Conservation (phyloP, 2,113 vertebrate genomes). For the Heterotilapia buettikoferi region DNA sequence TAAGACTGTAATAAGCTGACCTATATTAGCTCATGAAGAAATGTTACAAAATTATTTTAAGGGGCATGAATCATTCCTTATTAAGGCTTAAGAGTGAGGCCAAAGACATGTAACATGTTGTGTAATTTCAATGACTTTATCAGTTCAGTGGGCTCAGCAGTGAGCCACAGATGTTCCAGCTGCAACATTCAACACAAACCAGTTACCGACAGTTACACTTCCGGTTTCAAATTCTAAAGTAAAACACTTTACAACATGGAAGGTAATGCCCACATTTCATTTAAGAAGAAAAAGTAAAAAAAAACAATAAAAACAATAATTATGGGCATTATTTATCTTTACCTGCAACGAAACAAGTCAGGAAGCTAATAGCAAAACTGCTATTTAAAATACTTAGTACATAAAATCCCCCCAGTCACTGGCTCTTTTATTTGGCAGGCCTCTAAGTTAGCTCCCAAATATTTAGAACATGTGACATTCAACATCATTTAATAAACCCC, state of each 20-base stretch:
- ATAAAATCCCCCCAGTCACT: neutral
- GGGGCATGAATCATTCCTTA: neutral
- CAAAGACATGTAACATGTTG: neutral
- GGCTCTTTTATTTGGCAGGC: neutral
- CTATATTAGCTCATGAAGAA: neutral
- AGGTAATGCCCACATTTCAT: neutral
- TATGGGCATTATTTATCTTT: neutral
- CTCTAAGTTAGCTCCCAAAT: neutral
- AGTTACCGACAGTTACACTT: neutral
- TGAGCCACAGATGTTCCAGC: neutral
- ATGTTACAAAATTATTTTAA: neutral
- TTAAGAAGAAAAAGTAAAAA: neutral
- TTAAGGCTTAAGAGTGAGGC: neutral
- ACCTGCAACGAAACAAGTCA: neutral
- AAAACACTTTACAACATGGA: neutral
- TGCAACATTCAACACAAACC: neutral
- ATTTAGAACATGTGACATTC: neutral
- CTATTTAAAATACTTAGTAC: neutral
- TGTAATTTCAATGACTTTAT: neutral
- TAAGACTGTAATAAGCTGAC: neutral
- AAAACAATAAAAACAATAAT: neutral
- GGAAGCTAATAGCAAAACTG: neutral
- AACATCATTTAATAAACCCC: neutral
- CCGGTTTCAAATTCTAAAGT: slow-evolving; percentile 3
- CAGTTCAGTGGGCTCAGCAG: neutral